These are phyloP conservation scores for Chelonus insularis DNA, from an alignment of 1,140 invertebrate genomes.

Conservation along the genomic window DNA sequence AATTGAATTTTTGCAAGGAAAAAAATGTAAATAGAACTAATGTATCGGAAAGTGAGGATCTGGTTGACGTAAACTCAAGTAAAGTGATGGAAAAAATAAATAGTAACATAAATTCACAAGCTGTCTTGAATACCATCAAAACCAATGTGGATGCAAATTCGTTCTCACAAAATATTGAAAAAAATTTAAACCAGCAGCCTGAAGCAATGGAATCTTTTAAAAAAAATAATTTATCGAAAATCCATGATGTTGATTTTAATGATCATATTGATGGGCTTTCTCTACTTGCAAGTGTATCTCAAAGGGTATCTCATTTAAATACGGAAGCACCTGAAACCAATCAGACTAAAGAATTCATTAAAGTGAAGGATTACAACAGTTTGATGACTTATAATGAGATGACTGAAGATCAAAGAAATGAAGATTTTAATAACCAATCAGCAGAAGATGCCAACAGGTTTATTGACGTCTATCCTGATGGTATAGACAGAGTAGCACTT, in stretches of 20 bases:
- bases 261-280: constrained; percentile 52
- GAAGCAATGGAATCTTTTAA: neutral
- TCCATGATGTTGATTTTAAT: constrained; percentile 38
- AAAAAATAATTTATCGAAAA: constrained; percentile 12
- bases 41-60: neutral
- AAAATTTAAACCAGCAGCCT: constrained; percentile 13
- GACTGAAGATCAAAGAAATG: constrained; percentile 20
- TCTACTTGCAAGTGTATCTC: constrained; percentile 52
- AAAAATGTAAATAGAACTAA: neutral
- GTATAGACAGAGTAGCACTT: constrained; percentile 43
- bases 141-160: constrained; percentile 16
- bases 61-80: neutral
- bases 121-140: neutral
- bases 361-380: constrained; percentile 46
- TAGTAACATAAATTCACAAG: too few species aligned
- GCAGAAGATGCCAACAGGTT: constrained; percentile 33
- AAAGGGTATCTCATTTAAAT: constrained; percentile 34
- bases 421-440: constrained; percentile 19
- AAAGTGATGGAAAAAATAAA: neutral
- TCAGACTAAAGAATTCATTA: constrained; percentile 38
- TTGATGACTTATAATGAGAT: constrained; percentile 29
- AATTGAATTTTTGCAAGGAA: neutral
- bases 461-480: constrained; percentile 42
- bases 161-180: neutral
- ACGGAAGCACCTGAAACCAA: neutral